Conservation (phyloP, 2,113 vertebrate genomes). For the Otus sunia region DNA sequence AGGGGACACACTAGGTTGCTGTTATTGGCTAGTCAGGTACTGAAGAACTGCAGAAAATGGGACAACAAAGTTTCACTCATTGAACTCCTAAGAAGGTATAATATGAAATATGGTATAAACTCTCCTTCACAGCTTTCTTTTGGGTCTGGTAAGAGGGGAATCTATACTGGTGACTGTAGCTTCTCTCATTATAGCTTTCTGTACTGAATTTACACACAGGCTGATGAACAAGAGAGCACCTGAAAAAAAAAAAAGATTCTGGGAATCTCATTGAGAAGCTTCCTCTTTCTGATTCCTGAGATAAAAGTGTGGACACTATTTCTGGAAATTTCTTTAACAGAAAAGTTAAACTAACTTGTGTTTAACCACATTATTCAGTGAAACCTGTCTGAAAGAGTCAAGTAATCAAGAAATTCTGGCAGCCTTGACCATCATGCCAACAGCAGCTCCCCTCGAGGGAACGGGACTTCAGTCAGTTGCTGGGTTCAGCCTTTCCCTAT, state of each 20-base stretch:
- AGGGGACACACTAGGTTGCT: neutral
- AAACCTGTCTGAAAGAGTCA: neutral
- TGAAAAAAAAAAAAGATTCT: neutral
- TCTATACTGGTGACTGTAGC: neutral
- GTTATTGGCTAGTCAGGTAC: neutral
- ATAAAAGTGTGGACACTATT: neutral
- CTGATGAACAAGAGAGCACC: neutral
- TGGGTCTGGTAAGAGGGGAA: neutral
- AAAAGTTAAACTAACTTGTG: neutral
- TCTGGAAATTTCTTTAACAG: neutral
- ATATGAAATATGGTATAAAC: neutral
- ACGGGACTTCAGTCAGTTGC: neutral
- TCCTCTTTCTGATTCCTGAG: neutral
- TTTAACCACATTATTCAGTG: neutral
- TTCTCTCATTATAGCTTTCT: neutral
- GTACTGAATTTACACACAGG: neutral
- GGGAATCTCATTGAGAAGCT: neutral
- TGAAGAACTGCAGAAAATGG: neutral
- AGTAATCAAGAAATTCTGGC: neutral
- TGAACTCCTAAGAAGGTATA: neutral
- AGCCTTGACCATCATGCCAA: fast-evolving
- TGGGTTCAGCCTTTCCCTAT: neutral
- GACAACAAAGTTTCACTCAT: neutral
- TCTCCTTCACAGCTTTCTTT: neutral
- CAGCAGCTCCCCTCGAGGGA: neutral